Percentiles rank a stretch among this genome's conserved stretches.
These are phyloP conservation scores for Podarcis raffonei DNA, from an alignment of 2,113 vertebrate genomes.

Conservation along the genomic window DNA sequence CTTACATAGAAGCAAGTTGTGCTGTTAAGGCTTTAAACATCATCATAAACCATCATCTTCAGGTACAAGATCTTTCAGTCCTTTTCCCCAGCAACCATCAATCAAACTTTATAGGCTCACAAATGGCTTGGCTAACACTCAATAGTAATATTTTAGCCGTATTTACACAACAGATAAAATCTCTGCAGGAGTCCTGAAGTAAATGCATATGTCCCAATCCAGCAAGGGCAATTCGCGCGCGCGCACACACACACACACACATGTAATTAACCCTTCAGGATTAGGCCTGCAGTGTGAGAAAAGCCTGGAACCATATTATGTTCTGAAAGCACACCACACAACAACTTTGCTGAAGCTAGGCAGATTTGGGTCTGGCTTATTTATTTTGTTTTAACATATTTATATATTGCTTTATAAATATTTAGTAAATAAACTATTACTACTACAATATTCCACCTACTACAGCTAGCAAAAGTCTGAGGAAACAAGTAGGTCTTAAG, in stretches of 20 bases:
- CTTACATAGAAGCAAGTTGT: conserved; percentile 66
- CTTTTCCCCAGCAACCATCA: conserved; percentile 54
- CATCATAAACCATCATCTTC: conserved; percentile 68
- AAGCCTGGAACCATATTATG: too few species aligned
- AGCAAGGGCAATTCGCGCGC: background rate
- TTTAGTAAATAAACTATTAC: too few species aligned
- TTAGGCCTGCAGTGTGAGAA: background rate
- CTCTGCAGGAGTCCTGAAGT: conserved; percentile 15
- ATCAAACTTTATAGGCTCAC: conserved; percentile 70
- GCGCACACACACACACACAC: too few species aligned
- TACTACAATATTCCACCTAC: too few species aligned
- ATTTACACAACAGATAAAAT: conserved; percentile 60
- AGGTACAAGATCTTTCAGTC: conserved; percentile 62
- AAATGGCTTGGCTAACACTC: conserved; percentile 65
- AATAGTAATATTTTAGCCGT: conserved; percentile 56
- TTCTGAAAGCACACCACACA: too few species aligned
- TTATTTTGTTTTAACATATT: too few species aligned
- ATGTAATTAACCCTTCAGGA: background rate
- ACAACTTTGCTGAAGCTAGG: too few species aligned
- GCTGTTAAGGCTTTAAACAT: conserved; percentile 70
- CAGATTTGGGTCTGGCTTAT: too few species aligned
- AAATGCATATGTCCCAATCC: conserved; percentile 6
- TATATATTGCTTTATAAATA: too few species aligned
- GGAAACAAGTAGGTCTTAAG: too few species aligned
- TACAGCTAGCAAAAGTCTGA: too few species aligned